A percentile compares a stretch with the other conserved stretches of the same genome.
phyloP scores from a whole-genome alignment of 1,140 invertebrate genomes.

The Lordiphosa mommai region DNA sequence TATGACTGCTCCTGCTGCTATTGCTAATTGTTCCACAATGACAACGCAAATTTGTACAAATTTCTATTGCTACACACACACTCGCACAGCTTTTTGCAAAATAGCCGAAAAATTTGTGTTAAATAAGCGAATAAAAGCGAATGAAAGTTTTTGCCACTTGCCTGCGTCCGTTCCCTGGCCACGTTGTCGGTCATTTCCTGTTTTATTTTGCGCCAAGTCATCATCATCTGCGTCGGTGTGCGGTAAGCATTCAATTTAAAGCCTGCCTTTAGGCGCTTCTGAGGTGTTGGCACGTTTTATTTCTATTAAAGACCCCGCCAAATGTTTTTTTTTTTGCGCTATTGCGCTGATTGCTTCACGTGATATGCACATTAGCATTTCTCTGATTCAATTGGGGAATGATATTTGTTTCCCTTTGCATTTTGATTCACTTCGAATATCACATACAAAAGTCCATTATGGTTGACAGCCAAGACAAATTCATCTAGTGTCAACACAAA shows the following conservation, averaged over 20 bases:
- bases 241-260: slow-evolving; percentile 54
- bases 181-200: slow-evolving; percentile 40
- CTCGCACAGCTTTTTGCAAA: slow-evolving; percentile 27
- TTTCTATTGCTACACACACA: slow-evolving; percentile 7
- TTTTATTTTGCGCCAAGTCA: slow-evolving; percentile 63
- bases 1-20: slow-evolving; percentile 23
- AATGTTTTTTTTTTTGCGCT: slow-evolving; percentile 31
- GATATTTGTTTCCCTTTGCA: slow-evolving; percentile 40
- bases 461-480: slow-evolving; percentile 69
- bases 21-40: slow-evolving; percentile 66
- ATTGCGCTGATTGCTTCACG: slow-evolving; percentile 43
- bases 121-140: slow-evolving; percentile 72
- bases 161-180: slow-evolving; percentile 35
- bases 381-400: slow-evolving; percentile 50
- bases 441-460: slow-evolving; percentile 57
- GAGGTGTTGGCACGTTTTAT: slow-evolving; percentile 43
- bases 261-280: slow-evolving; percentile 12
- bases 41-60: slow-evolving; percentile 55
- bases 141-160: slow-evolving; percentile 67
- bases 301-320: slow-evolving; percentile 20
- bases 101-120: slow-evolving; percentile 69
- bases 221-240: slow-evolving; percentile 29
- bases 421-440: slow-evolving; percentile 31
- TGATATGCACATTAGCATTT: slow-evolving; percentile 58
- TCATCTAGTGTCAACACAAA: slow-evolving; percentile 50